Percentiles rank a stretch among this genome's conserved stretches.
Conservation (phyloP, 2,888 invertebrate species). For the Philopedon plagiatum region DNA sequence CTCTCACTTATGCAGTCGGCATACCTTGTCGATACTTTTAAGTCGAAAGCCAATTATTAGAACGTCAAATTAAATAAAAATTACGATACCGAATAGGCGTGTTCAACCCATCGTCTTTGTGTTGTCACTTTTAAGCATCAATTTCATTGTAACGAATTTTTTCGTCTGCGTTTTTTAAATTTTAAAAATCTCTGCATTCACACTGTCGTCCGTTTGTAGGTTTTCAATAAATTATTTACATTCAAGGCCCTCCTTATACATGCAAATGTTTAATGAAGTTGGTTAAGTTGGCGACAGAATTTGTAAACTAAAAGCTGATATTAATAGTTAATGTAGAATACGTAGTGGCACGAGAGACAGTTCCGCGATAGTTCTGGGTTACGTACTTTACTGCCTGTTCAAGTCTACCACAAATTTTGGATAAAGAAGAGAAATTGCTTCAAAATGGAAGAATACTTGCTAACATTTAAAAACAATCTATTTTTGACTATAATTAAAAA, state of each 20-base stretch:
- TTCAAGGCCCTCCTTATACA: not conserved
- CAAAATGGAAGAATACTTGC: no score
- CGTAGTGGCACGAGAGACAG: no score
- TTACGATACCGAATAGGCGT: slow-evolving; percentile 20
- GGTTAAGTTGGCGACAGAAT: not conserved
- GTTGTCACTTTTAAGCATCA: slow-evolving; percentile 25
- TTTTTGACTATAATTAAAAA: no score
- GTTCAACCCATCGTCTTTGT: slow-evolving; percentile 27
- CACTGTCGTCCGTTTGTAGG: not conserved
- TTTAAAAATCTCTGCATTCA: slow-evolving; percentile 15
- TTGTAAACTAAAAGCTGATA: no score
- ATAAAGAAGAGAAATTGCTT: no score
- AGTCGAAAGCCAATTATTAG: slow-evolving; percentile 22
- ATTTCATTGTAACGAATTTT: slow-evolving; percentile 23
- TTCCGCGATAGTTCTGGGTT: no score
- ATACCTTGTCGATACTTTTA: slow-evolving; percentile 2
- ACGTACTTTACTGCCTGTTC: no score
- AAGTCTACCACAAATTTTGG: no score
- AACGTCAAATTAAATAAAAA: slow-evolving; percentile 24
- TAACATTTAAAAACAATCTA: no score
- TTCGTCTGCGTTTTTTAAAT: slow-evolving; percentile 28
- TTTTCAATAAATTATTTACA: slow-evolving; percentile 14
- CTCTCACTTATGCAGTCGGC: not conserved
- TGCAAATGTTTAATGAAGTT: not conserved
- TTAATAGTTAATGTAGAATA: no score